These are phyloP conservation scores for Henricia sp. DNA, from an alignment of 53 echinoderm and acorn worm genomes.

Conservation along the genomic window DNA sequence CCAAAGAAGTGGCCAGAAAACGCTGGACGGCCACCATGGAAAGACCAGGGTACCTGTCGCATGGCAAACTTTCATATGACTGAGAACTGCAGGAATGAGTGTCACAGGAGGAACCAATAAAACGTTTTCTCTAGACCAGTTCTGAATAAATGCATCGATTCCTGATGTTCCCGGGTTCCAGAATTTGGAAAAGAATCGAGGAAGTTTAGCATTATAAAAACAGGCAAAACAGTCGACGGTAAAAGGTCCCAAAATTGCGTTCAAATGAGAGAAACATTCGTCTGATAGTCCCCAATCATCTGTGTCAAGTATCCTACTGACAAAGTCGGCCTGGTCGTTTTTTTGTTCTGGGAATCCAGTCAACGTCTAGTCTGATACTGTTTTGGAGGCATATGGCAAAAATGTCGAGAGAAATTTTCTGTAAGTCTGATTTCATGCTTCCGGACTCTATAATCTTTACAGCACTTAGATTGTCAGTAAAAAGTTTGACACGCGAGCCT, in stretches of 20 bases:
- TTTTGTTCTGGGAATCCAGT: constrained; percentile 34
- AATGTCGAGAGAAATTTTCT: not conserved
- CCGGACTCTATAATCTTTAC: constrained; percentile 11
- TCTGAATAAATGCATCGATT: constrained; percentile 26
- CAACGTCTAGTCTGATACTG: not conserved
- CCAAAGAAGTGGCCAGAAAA: constrained; percentile 29
- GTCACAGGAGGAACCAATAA: constrained; percentile 10
- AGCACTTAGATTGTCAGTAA: constrained; percentile 28
- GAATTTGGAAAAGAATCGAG: constrained; percentile 22
- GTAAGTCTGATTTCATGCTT: constrained; percentile 31
- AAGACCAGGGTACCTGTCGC: constrained; percentile 10
- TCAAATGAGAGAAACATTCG: not conserved
- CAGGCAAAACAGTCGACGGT: constrained; percentile 27
- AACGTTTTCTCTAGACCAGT: constrained; percentile 8
- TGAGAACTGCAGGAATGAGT: not conserved
- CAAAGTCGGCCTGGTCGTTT: constrained; percentile 50
- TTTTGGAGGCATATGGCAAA: not conserved
- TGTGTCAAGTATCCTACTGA: constrained; percentile 35
- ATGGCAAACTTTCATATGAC: not conserved
- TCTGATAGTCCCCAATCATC: constrained; percentile 45
- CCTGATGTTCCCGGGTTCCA: constrained; percentile 25
- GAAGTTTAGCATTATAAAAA: constrained; percentile 11
- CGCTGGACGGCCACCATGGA: constrained; percentile 24
- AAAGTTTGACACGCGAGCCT: not conserved
- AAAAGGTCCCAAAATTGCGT: constrained; percentile 14